Evolutionary conservation across 2,113 vertebrate genomes (phyloP).

Genomic region (Grammomys surdaster): DNA sequence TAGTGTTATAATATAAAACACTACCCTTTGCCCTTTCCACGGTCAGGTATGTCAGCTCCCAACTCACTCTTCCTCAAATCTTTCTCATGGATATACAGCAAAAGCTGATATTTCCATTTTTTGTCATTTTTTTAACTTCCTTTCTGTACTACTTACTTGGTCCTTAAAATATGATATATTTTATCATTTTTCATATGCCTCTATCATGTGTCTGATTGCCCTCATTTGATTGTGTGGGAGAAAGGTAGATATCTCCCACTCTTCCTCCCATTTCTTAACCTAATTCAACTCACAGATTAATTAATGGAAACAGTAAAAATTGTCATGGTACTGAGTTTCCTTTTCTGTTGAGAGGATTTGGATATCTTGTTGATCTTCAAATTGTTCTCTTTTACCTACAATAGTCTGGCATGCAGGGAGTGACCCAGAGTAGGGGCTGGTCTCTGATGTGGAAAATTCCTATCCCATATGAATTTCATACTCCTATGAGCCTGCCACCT

Average conservation of each 20-base stretch:
- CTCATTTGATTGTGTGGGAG: background rate
- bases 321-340: background rate
- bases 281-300: background rate
- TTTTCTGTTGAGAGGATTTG: background rate
- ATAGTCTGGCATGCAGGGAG: background rate
- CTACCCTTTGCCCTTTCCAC: background rate
- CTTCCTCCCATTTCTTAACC: background rate
- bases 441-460: background rate
- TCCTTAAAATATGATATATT: background rate
- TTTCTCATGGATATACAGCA: background rate
- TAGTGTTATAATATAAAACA: background rate
- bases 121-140: background rate
- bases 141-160: background rate
- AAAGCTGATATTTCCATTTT: background rate
- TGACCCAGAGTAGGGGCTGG: background rate
- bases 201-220: background rate
- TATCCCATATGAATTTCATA: slow-evolving; percentile 11
- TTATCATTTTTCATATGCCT: background rate
- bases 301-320: background rate
- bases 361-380: background rate
- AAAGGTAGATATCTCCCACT: background rate
- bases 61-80: background rate
- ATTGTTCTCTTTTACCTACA: background rate
- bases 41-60: background rate
- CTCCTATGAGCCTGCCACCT: background rate